phyloP scores from a whole-genome alignment of 2,113 vertebrate genomes.

The Amphiprion ocellaris region DNA sequence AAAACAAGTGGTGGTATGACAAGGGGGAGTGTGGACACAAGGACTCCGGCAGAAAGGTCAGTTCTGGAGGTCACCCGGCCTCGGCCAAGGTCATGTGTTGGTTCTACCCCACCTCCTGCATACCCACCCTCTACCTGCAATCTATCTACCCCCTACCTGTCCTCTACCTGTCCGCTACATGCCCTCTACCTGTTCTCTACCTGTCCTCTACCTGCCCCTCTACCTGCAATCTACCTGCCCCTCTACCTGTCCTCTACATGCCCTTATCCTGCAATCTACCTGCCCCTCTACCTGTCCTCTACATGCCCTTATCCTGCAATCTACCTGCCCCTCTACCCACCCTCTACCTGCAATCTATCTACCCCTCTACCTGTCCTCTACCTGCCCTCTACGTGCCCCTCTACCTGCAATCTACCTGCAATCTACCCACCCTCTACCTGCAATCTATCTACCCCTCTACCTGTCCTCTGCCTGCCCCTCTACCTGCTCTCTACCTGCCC shows the following conservation, averaged over 20 bases:
- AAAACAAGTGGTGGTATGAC: slow-evolving; percentile 99
- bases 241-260: not conserved
- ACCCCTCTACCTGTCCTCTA: no score
- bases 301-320: not conserved
- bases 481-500: no score
- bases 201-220: not conserved
- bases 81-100: slow-evolving; percentile 66
- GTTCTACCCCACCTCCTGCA: not conserved
- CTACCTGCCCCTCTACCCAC: no score
- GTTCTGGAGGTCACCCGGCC: slow-evolving; percentile 81
- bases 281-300: not conserved
- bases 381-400: no score
- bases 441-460: no score
- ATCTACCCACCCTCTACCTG: no score
- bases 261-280: not conserved
- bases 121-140: no score
- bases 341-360: not conserved
- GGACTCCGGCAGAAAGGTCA: slow-evolving; percentile 99
- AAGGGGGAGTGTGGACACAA: slow-evolving; percentile 99
- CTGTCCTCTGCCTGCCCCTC: no score
- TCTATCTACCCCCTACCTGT: no score
- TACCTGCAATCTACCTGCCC: not conserved
- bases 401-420: no score
- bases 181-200: no score
- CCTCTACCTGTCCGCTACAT: no score